Base-by-base conservation (phyloP, 1,140 invertebrate genomes). In the Lysiphlebus fabarum region DNA sequence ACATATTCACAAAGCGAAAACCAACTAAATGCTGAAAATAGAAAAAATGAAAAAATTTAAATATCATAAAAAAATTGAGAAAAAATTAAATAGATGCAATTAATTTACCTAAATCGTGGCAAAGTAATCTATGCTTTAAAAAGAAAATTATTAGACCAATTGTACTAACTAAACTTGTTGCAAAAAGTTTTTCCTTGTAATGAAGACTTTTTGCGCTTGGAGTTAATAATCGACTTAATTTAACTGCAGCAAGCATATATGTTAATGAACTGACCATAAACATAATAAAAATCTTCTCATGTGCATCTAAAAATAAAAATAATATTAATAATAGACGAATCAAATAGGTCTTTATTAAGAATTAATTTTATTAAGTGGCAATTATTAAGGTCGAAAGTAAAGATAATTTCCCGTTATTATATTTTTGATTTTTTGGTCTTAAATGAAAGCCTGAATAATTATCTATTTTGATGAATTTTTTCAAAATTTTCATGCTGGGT, bases 1-100 rank as follows among this genome's bases (percentile, higher is more conserved):
- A 94, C 83, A 76, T 95, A 96, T 73, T 96, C 93, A 74, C 91
- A 93, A 45, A 93, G 82, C 4, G 93, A 92, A 79, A 96, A 96
- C 89, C 90, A 92, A 74, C 91, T 95, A 78, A 95, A 96, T 58
- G 93, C 93, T 95, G 81, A 65, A 84, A 81, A 58, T 60, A 69
- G 59, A 68, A 63, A 60, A 53, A 62, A 67, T 59, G 44, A 62
- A 64, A 58, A 56, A 47, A 59, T 17, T 58, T 40, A 40, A 60
- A 11, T 51, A 44, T 56, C 5, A 47, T 45, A 45, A 37, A 26
- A 9, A 6, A 42, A 41, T 40, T 49, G 43, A 48, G 33, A 6
- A 14, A 38, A 11, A 42, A 42, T 42, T n/a, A 33, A 44, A 34
- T 48, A 48, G 42, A 47, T 56, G 40, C 8, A 57, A 34, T 59